Percentiles rank a stretch among this genome's conserved stretches.
These are phyloP conservation scores for Mongoloraphidia duomilia DNA, from an alignment of 2,888 invertebrate genomes.

Conservation along the genomic window DNA sequence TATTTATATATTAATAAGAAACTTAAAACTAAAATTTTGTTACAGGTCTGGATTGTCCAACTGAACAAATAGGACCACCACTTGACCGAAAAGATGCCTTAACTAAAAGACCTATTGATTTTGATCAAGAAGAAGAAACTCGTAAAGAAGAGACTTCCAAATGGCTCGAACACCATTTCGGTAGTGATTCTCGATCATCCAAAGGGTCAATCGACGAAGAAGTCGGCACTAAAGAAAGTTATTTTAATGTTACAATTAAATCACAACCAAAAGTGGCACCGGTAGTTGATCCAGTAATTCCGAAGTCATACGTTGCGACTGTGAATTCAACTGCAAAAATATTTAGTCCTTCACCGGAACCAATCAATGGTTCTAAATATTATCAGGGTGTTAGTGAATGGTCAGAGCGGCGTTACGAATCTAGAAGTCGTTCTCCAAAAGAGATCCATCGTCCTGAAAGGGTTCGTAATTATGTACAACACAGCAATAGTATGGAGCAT, in stretches of 20 bases:
- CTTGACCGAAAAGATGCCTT: conserved; percentile 66
- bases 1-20: no score
- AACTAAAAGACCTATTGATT: conserved; percentile 67
- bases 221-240: conserved; percentile 49
- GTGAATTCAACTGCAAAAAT: conserved; percentile 5
- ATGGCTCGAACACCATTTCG: conserved; percentile 84
- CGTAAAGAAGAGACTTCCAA: conserved; percentile 80
- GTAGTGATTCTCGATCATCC: conserved; percentile 69
- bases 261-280: conserved; percentile 36
- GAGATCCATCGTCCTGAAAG: no score
- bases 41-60: conserved; percentile 1
- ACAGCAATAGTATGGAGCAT: no score
- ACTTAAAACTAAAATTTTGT: background rate
- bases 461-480: no score
- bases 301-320: conserved; percentile 18
- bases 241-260: conserved; percentile 66
- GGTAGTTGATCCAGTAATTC: conserved; percentile 15
- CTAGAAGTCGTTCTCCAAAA: background rate
- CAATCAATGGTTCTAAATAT: conserved; percentile 29
- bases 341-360: conserved; percentile 24
- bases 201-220: conserved; percentile 54
- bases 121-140: conserved; percentile 78
- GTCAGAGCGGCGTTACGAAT: conserved; percentile 43
- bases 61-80: conserved; percentile 17
- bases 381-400: conserved; percentile 68